Conservation (phyloP, 1,140 invertebrate species). For the Gryllus bimaculatus region DNA sequence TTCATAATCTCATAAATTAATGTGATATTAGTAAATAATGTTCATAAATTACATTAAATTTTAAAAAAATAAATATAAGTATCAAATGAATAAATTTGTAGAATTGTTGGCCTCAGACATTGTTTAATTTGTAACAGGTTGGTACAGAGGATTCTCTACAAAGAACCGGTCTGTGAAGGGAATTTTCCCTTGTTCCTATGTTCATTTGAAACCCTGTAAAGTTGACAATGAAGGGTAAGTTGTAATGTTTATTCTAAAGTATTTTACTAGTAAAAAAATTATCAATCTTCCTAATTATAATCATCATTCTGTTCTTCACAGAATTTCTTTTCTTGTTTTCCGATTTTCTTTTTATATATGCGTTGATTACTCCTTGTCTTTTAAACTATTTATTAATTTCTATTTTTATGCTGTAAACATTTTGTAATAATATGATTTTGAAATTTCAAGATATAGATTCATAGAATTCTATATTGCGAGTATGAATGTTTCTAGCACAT, state of each 20-base stretch:
- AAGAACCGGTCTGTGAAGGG: conserved; percentile 73
- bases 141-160: conserved; percentile 76
- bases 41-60: conserved; percentile 6
- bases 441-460: too few species aligned
- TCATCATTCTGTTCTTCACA: too few species aligned
- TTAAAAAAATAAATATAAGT: conserved; percentile 13
- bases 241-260: neutral
- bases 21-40: too few species aligned
- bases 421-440: too few species aligned
- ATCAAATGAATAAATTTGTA: neutral
- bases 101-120: neutral
- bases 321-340: too few species aligned
- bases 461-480: too few species aligned
- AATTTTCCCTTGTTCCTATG: conserved; percentile 71
- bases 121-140: conserved; percentile 48
- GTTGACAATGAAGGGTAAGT: conserved; percentile 59
- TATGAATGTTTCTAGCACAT: too few species aligned
- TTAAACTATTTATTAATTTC: too few species aligned
- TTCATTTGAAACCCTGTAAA: conserved; percentile 66
- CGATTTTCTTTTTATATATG: too few species aligned
- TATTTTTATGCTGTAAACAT: too few species aligned
- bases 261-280: neutral
- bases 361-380: too few species aligned
- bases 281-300: neutral
- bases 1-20: too few species aligned